Base-by-base conservation (phyloP, 2,797 vertebrate genomes). In the Oreochromis grahami region DNA sequence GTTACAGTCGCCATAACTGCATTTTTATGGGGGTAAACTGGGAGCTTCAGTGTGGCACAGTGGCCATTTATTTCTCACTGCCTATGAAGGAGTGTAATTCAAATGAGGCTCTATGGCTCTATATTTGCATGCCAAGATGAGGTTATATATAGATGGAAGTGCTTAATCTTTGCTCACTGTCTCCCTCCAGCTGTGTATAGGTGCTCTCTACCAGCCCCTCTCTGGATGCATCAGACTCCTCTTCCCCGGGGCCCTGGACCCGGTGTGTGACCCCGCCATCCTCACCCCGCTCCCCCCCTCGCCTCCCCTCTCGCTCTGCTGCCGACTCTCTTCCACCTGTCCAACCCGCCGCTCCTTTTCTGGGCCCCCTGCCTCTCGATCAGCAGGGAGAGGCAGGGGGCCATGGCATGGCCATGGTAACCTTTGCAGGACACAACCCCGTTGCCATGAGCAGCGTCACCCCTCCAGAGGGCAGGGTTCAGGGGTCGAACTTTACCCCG, bases 391-490 rank as follows among this genome's bases (percentile, higher is more conserved):
- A 95, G 94, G 96, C 95, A 94, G 95, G 92, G 97, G 97, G 98
- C 91, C 97, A 97, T 96, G 97, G 97, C 96, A 74, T 74, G 70
- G 85, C 87, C 93, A 91, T 91, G 93, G 92, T 94, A 87, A 65
- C 87, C 96, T 95, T 96, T 81, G 45, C 81, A 21, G 79, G 91
- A 83, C 88, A 17, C 80, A 90, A 24, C 78, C 97, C 96, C 96
- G 96, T 96, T 97, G 97, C 97, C 97, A 96, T 97, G 96, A 97
- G 92, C 95, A 96, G 96, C 95, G 88, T 87, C 84, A 81, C 88
- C 91, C 95, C 95, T 94, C 95, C 97, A 52, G 96, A 97, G 84
- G 97, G 97, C 96, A 95, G 97, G 94, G 97, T 97, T 95, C 97
- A 98, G 94, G 92, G 93, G 94, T 87, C 91, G 5, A 84, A 78